Evolutionary conservation across 1,140 invertebrate species (phyloP), one percentile per base, ranked within the genome.

Genomic region (Leptoteleia sp.): DNA sequence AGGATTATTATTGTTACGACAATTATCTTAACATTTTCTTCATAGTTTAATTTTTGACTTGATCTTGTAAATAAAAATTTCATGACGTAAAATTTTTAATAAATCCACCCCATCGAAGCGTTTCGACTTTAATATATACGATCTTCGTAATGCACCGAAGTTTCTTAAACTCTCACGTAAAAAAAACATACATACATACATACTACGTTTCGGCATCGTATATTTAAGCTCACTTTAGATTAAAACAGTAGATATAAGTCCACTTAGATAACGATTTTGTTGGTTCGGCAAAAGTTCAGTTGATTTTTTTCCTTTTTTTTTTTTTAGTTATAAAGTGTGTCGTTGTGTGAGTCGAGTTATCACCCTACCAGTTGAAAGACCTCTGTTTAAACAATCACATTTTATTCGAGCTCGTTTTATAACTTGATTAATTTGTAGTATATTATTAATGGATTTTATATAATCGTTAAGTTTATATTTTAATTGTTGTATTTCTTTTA

Each of bases 221-320:
- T 25, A 35, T 54, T 54, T 25, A 38, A 54, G 48, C 4, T 6
- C 33, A 37, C 31, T 54, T 54, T 54, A 54, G 48, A 54, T 54
- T 54, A 54, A 22, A 54, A 38, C 19, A 13, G 31, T 7, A 16
- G 31, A 54, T 54, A 54, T 38, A 38, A 12, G 19, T 8, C 15
- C 31, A 7, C 9, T 19, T 3, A 38, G 16, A 54, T 37, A 54
- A 37, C 31, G 5, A 54, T 54, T 54, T 54, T 37, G 33, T 54
- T 15, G 48, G 16, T 37, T 38, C 9, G 2, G 33, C 33, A 54
- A 38, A 25, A 13, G 31, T 54, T 54, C 15, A 50, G 48, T 37
- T 54, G 48, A 54, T 54, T 54, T 54, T 22, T 4, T 22, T 37
- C 25, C n/a, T n/a, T n/a, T n/a, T n/a, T n/a, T n/a, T n/a, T n/a